phyloP scores from a whole-genome alignment of 2,888 invertebrate species.

The Phragmatobia fuliginosa region DNA sequence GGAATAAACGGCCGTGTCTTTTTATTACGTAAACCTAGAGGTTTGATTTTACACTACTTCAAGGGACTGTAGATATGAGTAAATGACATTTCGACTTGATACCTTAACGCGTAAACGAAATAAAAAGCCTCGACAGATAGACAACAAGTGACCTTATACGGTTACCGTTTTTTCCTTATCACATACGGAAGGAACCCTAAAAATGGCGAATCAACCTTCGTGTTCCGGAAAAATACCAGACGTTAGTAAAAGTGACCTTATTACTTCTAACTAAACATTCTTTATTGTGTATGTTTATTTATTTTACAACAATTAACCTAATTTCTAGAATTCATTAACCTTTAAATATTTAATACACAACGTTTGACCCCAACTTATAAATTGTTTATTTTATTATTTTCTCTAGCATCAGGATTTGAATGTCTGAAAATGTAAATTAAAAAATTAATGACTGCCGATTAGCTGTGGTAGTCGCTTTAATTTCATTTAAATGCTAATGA shows the following conservation, averaged over 20 bases:
- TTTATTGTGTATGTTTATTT: constrained; percentile 40
- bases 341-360: constrained; percentile 30
- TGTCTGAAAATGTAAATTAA: neutral
- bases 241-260: constrained; percentile 33
- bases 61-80: too few species aligned
- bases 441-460: neutral
- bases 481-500: neutral
- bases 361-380: neutral
- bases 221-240: constrained; percentile 35
- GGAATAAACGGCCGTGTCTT: too few species aligned
- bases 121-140: too few species aligned
- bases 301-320: constrained; percentile 44
- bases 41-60: too few species aligned
- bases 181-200: too few species aligned
- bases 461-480: neutral
- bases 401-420: neutral
- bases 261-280: constrained; percentile 42
- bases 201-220: constrained; percentile 33
- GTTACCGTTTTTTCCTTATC: too few species aligned
- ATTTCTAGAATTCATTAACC: constrained; percentile 45
- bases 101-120: too few species aligned
- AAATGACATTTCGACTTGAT: too few species aligned
- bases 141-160: too few species aligned
- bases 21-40: too few species aligned
- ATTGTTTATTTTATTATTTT: constrained; percentile 10